Evolutionary conservation across 2,888 invertebrate species (phyloP).

Genomic region (Sphaerophoria taeniata): DNA sequence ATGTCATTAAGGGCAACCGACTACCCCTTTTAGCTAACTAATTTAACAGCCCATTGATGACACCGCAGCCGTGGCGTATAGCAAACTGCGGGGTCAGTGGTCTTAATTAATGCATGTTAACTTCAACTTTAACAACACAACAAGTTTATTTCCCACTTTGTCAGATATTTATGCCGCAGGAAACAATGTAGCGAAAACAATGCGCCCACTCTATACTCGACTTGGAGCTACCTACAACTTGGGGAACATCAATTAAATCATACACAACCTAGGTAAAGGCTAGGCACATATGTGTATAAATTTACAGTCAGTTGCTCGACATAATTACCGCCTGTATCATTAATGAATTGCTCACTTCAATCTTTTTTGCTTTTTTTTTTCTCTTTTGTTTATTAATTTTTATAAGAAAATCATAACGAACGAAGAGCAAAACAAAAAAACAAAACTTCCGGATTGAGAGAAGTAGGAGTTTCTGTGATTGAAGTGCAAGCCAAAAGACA

Average conservation of each 20-base stretch:
- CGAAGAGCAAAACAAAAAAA: slow-evolving; percentile 8
- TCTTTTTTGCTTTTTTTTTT: slow-evolving; percentile 31
- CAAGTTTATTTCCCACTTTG: slow-evolving; percentile 48
- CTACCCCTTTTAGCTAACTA: slow-evolving; percentile 16
- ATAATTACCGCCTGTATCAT: slow-evolving; percentile 67
- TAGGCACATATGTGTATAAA: neutral
- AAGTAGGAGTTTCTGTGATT: slow-evolving; percentile 31
- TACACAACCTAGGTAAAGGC: neutral
- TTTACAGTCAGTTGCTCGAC: slow-evolving; percentile 72
- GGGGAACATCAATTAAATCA: slow-evolving; percentile 63
- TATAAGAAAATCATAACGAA: slow-evolving; percentile 35
- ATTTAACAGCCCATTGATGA: slow-evolving; percentile 58
- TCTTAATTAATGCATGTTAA: slow-evolving; percentile 51
- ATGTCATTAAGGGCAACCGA: slow-evolving; percentile 34
- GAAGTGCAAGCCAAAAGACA: slow-evolving; percentile 55
- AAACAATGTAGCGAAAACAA: slow-evolving; percentile 14
- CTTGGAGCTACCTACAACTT: slow-evolving; percentile 22
- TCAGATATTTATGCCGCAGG: slow-evolving; percentile 22
- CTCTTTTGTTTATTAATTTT: slow-evolving; percentile 1
- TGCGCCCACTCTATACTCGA: neutral
- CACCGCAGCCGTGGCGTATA: neutral
- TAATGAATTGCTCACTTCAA: slow-evolving; percentile 62
- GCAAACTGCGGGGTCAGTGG: slow-evolving; percentile 45
- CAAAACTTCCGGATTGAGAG: slow-evolving; percentile 57
- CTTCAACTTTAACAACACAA: slow-evolving; percentile 7